These are phyloP conservation scores for Syrista parreyssii DNA, from an alignment of 2,888 invertebrate species.

Conservation along the genomic window DNA sequence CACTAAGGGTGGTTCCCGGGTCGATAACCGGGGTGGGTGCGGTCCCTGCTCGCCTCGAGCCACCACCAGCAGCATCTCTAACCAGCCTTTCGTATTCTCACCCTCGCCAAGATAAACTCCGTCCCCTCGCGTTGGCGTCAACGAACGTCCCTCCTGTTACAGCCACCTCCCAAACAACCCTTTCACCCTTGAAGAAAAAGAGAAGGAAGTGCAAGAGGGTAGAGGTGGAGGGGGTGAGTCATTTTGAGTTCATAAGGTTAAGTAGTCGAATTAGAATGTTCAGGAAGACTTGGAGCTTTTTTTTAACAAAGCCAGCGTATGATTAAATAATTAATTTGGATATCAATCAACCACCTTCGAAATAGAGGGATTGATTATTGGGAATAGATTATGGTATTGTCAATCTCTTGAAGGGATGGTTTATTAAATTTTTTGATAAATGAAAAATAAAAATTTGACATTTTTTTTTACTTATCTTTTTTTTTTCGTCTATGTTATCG, in stretches of 20 bases:
- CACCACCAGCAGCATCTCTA: conserved; percentile 41
- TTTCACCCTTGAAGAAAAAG: background rate
- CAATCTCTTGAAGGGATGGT: background rate
- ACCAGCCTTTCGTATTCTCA: conserved; percentile 24
- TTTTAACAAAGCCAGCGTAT: background rate
- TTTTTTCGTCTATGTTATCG: background rate
- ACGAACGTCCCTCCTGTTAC: background rate
- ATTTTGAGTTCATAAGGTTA: background rate
- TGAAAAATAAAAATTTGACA: background rate
- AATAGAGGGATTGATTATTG: background rate
- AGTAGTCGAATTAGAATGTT: background rate
- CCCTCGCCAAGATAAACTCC: background rate
- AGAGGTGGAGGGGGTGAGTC: background rate
- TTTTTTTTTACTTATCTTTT: background rate
- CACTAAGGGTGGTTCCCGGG: conserved; percentile 52
- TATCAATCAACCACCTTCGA: background rate
- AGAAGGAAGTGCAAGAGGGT: background rate
- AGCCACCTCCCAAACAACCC: conserved; percentile 6
- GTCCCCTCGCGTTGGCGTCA: background rate
- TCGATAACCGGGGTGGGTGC: conserved; percentile 59
- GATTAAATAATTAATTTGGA: background rate
- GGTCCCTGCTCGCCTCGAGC: conserved; percentile 45
- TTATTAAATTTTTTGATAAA: background rate
- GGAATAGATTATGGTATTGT: background rate
- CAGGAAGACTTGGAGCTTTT: background rate